Conservation (phyloP, 2,797 vertebrate species). For the Lacerta bilineata region DNA sequence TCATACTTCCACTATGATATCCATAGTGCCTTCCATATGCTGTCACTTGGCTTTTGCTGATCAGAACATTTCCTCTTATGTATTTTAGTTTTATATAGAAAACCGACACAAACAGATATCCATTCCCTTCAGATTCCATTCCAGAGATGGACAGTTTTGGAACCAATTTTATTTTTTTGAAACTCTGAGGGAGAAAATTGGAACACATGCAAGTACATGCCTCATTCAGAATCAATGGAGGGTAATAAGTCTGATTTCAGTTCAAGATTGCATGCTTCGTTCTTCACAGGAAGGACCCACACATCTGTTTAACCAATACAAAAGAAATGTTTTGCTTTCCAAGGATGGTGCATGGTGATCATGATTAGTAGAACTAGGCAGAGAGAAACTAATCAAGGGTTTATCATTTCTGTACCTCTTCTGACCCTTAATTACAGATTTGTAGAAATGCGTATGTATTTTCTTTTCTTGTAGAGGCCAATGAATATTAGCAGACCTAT, state of each 20-base stretch:
- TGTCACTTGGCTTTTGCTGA: background rate
- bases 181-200: background rate
- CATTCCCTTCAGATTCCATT: background rate
- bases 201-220: conserved; percentile 7
- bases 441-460: background rate
- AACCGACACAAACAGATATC: background rate
- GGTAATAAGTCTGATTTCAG: background rate
- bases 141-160: background rate
- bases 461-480: background rate
- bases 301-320: conserved; percentile 5
- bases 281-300: background rate
- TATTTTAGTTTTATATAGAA: background rate
- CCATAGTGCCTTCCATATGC: background rate
- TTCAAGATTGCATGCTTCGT: background rate
- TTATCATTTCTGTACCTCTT: background rate
- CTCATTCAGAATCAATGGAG: conserved; percentile 11
- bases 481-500: background rate
- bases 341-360: background rate
- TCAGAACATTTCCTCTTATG: background rate
- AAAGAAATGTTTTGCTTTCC: background rate
- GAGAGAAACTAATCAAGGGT: background rate
- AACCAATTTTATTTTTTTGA: background rate
- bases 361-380: background rate
- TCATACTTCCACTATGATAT: background rate
- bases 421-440: background rate